These are phyloP conservation scores for Pygoscelis adeliae DNA, from an alignment of 2,113 vertebrate species.

Conservation along the genomic window DNA sequence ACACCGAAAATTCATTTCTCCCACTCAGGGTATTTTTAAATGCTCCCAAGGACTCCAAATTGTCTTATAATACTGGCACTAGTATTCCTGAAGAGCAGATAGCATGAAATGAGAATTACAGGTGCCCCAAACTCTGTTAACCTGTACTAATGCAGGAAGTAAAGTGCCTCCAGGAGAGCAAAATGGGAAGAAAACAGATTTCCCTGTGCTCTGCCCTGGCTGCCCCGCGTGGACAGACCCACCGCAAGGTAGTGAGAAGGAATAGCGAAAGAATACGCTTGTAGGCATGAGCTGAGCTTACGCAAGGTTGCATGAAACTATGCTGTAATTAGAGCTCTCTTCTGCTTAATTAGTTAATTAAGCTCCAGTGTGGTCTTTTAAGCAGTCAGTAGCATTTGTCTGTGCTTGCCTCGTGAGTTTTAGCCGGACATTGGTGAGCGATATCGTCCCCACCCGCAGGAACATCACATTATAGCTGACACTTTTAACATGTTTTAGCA, in stretches of 20 bases:
- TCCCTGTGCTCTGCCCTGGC: neutral
- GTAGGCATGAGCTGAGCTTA: neutral
- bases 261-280: neutral
- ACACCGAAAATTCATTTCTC: neutral
- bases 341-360: neutral
- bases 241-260: rapidly evolving
- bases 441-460: rapidly evolving
- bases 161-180: neutral
- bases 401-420: neutral
- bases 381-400: neutral
- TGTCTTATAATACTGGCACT: neutral
- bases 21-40: neutral
- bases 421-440: neutral
- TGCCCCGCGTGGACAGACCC: rapidly evolving
- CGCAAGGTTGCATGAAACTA: neutral
- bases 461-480: neutral
- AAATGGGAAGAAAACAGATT: neutral
- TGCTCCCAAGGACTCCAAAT: neutral
- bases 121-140: neutral
- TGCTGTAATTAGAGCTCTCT: neutral
- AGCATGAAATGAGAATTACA: neutral
- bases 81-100: neutral
- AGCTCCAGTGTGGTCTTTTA: neutral
- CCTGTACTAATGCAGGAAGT: neutral
- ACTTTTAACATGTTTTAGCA: neutral